These are phyloP conservation scores for Scatophagus argus DNA, from an alignment of 2,113 vertebrate genomes.

Conservation along the genomic window DNA sequence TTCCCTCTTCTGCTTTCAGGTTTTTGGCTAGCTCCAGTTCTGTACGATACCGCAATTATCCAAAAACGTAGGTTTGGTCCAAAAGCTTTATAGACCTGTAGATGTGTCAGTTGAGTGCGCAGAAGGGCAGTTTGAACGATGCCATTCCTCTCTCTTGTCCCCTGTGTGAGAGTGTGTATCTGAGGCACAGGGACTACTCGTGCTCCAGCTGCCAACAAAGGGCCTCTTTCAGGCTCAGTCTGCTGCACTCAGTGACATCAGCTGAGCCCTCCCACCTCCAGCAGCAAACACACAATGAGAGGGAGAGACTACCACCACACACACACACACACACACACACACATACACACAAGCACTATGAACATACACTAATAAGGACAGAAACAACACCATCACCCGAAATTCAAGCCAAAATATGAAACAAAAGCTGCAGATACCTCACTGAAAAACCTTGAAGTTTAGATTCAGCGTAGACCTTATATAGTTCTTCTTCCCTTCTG, in stretches of 20 bases:
- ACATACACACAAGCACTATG: slow-evolving; percentile 62
- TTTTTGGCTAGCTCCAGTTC: slow-evolving; percentile 48
- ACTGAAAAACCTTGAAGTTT: slow-evolving; percentile 15
- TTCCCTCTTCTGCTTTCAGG: slow-evolving; percentile 34
- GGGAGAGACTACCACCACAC: slow-evolving; percentile 55
- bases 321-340: slow-evolving; percentile 65
- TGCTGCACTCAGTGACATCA: slow-evolving; percentile 92
- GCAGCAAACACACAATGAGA: slow-evolving; percentile 79
- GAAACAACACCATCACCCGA: slow-evolving; percentile 38
- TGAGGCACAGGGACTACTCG: slow-evolving; percentile 82
- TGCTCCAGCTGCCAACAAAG: slow-evolving; percentile 93
- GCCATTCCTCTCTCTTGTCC: slow-evolving; percentile 77
- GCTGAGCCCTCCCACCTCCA: slow-evolving; percentile 87
- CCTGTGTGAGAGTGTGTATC: slow-evolving; percentile 65
- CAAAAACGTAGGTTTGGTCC: slow-evolving; percentile 28
- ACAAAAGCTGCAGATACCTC: slow-evolving; percentile 24
- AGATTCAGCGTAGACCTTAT: background rate
- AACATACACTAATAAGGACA: too few relatives aligned
- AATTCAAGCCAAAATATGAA: slow-evolving; percentile 10
- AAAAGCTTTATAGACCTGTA: slow-evolving; percentile 6
- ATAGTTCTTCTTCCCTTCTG: slow-evolving; percentile 53
- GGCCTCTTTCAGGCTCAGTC: slow-evolving; percentile 89
- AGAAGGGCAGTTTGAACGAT: slow-evolving; percentile 56
- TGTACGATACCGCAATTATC: background rate
- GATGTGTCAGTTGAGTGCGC: slow-evolving; percentile 69